These are phyloP conservation scores for Harpalus rubripes DNA, from an alignment of 2,888 invertebrate species.

Conservation along the genomic window DNA sequence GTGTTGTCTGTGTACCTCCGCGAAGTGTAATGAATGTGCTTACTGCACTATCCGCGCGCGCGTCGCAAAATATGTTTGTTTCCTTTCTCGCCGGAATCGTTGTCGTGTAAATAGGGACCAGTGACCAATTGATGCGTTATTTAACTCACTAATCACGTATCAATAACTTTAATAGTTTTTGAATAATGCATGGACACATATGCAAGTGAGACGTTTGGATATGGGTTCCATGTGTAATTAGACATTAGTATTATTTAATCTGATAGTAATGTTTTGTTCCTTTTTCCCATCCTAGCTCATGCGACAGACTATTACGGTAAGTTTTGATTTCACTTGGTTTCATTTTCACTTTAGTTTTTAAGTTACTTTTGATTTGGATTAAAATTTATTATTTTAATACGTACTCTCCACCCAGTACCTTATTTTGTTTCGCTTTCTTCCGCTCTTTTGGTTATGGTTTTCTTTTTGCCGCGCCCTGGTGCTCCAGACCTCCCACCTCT, in stretches of 20 bases:
- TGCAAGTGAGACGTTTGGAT: conserved; percentile 54
- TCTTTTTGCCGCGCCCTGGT: conserved; percentile 64
- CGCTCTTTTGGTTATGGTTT: conserved; percentile 71
- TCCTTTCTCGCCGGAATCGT: conserved; percentile 65
- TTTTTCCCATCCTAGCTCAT: conserved; percentile 85
- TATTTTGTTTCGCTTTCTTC: conserved; percentile 69
- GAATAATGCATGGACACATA: conserved; percentile 50
- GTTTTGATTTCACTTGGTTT: conserved; percentile 87
- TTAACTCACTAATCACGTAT: conserved; percentile 29
- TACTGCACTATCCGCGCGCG: conserved; percentile 14
- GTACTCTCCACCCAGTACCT: conserved; percentile 69
- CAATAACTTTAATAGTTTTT: conserved; percentile 8
- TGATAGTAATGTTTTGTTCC: conserved; percentile 74
- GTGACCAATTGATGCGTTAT: conserved; percentile 21
- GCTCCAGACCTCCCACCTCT: conserved; percentile 7
- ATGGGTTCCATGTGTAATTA: conserved; percentile 36
- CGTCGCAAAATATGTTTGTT: conserved; percentile 67
- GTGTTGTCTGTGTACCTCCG: conserved; percentile 40
- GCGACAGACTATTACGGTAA: conserved; percentile 99
- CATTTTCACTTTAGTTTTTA: conserved; percentile 67
- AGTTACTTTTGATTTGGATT: conserved; percentile 62
- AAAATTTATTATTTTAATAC: conserved; percentile 60
- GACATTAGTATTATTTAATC: conserved; percentile 34
- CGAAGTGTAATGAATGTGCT: conserved; percentile 27
- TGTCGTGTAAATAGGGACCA: not conserved